These are phyloP conservation scores for Chironomus tepperi DNA, from an alignment of 1,140 invertebrate species.

Conservation along the genomic window DNA sequence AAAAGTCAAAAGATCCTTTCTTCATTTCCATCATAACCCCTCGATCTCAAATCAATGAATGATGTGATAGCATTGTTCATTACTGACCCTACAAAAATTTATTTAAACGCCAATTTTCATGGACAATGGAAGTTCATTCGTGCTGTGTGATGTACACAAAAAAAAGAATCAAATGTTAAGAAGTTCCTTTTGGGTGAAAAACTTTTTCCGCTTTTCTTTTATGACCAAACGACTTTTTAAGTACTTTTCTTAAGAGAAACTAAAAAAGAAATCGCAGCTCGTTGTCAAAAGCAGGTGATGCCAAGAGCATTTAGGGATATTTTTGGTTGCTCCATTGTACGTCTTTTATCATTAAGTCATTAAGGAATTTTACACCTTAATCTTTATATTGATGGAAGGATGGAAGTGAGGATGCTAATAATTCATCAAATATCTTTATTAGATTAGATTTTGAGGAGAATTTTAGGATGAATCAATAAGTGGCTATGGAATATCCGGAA, in stretches of 20 bases:
- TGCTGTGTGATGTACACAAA: background rate
- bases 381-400: no score
- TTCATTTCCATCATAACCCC: background rate
- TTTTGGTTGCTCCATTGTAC: background rate
- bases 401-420: no score
- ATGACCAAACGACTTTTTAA: slow-evolving; percentile 13
- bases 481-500: no score
- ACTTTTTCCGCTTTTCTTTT: background rate
- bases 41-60: background rate
- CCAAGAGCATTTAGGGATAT: background rate
- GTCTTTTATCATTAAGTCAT: background rate
- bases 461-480: no score
- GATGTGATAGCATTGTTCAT: background rate
- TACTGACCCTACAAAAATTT: background rate
- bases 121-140: background rate
- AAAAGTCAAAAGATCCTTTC: background rate
- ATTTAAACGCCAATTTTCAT: background rate
- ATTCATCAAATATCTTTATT: no score
- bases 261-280: background rate
- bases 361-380: background rate
- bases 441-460: no score
- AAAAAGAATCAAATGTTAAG: background rate
- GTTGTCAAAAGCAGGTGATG: background rate
- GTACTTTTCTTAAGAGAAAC: background rate
- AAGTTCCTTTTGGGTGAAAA: background rate